Percentiles rank a stretch among this genome's conserved stretches.
phyloP scores from a whole-genome alignment of 1,140 invertebrate species.

The Steinernema khuongi region DNA sequence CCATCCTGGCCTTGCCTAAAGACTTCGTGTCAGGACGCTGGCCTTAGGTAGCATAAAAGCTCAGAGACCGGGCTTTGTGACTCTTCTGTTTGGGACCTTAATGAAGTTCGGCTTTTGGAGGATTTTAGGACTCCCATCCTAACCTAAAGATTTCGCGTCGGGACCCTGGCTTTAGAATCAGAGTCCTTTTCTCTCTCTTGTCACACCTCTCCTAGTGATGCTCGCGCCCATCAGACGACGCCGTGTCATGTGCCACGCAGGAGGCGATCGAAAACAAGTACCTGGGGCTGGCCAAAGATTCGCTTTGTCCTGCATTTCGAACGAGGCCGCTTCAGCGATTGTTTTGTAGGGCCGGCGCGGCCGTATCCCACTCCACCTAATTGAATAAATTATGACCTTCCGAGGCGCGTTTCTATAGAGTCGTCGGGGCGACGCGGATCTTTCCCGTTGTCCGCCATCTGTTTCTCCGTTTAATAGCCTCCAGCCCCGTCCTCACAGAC shows the following conservation, averaged over 20 bases:
- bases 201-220: too few relatives aligned
- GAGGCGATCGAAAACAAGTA: neutral
- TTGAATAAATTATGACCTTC: slow-evolving; percentile 17
- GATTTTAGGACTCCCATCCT: neutral
- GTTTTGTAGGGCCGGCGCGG: neutral
- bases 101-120: neutral
- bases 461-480: neutral
- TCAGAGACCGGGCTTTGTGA: too few relatives aligned
- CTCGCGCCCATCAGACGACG: neutral
- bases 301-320: neutral
- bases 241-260: neutral
- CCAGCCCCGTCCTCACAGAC: neutral
- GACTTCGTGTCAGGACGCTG: too few relatives aligned
- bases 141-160: too few relatives aligned
- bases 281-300: neutral
- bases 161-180: too few relatives aligned
- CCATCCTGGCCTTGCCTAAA: too few relatives aligned
- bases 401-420: neutral
- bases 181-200: too few relatives aligned
- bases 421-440: neutral
- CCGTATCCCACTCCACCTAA: slow-evolving; percentile 4
- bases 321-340: neutral
- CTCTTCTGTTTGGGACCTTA: neutral
- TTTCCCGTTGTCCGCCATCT: neutral
- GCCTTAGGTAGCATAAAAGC: too few relatives aligned